Base-by-base conservation (phyloP, 2,113 vertebrate species). In the Cryptomyrus ogoouensis region DNA sequence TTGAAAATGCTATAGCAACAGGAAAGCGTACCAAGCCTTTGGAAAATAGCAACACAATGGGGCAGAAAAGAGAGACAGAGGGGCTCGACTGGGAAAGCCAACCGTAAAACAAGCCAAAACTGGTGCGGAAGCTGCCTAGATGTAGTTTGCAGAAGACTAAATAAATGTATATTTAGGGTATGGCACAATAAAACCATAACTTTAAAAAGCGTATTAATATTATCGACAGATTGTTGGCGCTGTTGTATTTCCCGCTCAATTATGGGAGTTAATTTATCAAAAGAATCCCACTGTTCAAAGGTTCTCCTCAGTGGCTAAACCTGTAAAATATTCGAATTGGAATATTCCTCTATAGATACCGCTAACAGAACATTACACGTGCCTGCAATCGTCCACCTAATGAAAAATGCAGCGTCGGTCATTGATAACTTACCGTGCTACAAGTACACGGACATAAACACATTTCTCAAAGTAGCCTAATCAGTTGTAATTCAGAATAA, bases 1-100 rank as follows among this genome's bases (percentile, higher is more conserved):
- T 98, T 98, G 97, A 99, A 97, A 98, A 98, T 97, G 97, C 98
- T 98, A 98, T 99, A 98, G 98, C 97, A 99, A 98, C 98, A 97
- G 96, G 95, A 96, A 93, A 93, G 94, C 93, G 91, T 91, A 92
- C 93, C 93, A 94, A 93, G 93, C 92, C 93, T 93, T 93, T 93
- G 93, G 94, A 93, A 93, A 94, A 95, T 62, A 95, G 93, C 94
- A 91, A 91, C 92, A 24, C 80, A 50, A 49, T 46, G 83, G 19
- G 39, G 80, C 21, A 49, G 6, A 70, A 74, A 83, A 24, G 46
- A 58, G 47, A 66, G 87, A 88, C 35, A 27, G 62, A 39, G 56
- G 15, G 39, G 42, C 35, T 83, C 66, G 77, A n/a, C 53, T 42
- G 35, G 47, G 49, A 56, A 31, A 58, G 19, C 31, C 52, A 84